Percentiles rank a stretch among this genome's conserved stretches.
phyloP scores from a whole-genome alignment of 2,113 vertebrate genomes.

The Indicator maculatus region DNA sequence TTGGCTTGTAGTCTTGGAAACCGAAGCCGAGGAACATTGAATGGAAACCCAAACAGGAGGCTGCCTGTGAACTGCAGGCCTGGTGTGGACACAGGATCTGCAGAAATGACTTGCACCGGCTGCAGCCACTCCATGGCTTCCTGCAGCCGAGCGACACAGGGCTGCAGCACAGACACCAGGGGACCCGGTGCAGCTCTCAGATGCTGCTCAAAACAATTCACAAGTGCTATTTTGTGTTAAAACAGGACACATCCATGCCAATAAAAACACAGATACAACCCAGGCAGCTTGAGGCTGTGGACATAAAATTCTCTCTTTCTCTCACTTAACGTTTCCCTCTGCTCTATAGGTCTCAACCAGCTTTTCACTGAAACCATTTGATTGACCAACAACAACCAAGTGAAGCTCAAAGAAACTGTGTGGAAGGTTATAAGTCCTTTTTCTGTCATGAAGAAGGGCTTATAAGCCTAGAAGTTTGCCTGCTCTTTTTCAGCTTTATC shows the following conservation, averaged over 20 bases:
- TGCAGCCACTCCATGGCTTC: background rate
- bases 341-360: background rate
- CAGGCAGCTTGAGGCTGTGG: accelerated
- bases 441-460: background rate
- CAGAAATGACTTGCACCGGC: background rate
- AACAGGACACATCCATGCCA: accelerated
- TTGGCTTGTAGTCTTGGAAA: constrained; percentile 58
- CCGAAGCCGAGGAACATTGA: constrained; percentile 25
- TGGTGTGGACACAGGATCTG: background rate
- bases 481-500: background rate
- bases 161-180: background rate
- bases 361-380: background rate
- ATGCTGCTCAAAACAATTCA: accelerated
- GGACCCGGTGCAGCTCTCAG: accelerated
- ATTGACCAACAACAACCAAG: background rate
- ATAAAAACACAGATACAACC: accelerated
- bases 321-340: background rate
- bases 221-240: background rate
- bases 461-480: background rate
- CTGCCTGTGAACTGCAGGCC: background rate
- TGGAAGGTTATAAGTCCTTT: background rate
- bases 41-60: constrained; percentile 50
- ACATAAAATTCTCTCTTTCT: accelerated
- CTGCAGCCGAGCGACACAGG: accelerated
- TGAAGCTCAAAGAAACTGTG: background rate